These are phyloP conservation scores for Nudaria mundana DNA, from an alignment of 2,888 invertebrate genomes.

Conservation along the genomic window DNA sequence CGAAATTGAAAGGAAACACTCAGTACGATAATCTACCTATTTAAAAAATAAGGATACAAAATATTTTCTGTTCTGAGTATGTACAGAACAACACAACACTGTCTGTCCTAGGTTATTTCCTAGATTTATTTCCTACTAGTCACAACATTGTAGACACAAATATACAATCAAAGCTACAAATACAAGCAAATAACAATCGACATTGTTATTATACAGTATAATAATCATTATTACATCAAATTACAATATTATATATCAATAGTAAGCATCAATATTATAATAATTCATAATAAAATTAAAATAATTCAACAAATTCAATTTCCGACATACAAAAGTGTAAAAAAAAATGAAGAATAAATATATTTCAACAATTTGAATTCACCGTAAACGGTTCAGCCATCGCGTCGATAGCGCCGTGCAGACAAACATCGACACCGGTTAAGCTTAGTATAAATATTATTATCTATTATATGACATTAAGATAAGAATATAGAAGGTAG, in stretches of 20 bases:
- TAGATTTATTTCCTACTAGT: too few species aligned
- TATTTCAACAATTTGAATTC: constrained; percentile 29
- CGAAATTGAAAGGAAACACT: constrained; percentile 32
- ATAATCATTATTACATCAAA: constrained; percentile 19
- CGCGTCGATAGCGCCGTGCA: constrained; percentile 1
- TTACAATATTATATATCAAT: constrained; percentile 6
- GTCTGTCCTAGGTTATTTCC: too few species aligned
- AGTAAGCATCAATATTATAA: constrained; percentile 4
- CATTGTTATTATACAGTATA: constrained; percentile 9
- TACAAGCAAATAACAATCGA: constrained; percentile 16
- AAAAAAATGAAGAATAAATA: constrained; percentile 30
- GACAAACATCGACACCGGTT: too few species aligned
- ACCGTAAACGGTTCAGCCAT: constrained; percentile 6
- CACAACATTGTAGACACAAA: too few species aligned
- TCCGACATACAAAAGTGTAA: constrained; percentile 37
- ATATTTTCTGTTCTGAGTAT: constrained; percentile 34
- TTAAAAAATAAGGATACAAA: constrained; percentile 30
- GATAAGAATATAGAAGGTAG: too few species aligned
- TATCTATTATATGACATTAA: not conserved
- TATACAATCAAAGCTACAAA: constrained; percentile 22
- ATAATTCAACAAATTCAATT: too few species aligned
- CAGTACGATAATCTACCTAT: constrained; percentile 31
- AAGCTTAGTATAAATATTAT: constrained; percentile 8
- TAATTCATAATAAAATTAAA: too few species aligned
- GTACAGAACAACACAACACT: constrained; percentile 20